Evolutionary conservation across 1,140 invertebrate species (phyloP).

Genomic region (Onthophagus taurus): DNA sequence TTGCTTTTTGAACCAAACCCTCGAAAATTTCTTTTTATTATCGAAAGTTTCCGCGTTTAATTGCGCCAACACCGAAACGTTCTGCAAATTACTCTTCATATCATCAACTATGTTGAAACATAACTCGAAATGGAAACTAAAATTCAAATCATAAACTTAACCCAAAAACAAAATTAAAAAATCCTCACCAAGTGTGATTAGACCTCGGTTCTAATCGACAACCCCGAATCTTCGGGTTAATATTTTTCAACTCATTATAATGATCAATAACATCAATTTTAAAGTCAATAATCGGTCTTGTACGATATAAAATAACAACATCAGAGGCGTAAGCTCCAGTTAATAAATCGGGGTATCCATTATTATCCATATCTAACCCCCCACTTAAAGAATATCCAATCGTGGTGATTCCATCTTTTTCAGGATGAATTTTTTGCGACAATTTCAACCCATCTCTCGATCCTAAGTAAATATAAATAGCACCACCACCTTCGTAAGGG

Average conservation of each 20-base stretch:
- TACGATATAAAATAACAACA: constrained; percentile 59
- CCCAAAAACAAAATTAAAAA: constrained; percentile 1
- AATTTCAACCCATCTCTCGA: constrained; percentile 61
- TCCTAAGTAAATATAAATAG: constrained; percentile 83
- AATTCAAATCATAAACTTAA: constrained; percentile 23
- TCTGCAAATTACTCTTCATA: constrained; percentile 40
- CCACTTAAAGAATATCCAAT: constrained; percentile 87
- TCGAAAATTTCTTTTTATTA: constrained; percentile 46
- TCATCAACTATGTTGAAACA: constrained; percentile 60
- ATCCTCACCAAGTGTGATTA: constrained; percentile 61
- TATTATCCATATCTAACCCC: constrained; percentile 80
- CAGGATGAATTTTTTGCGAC: constrained; percentile 50
- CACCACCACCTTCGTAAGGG: constrained; percentile 77
- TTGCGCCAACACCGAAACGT: constrained; percentile 23
- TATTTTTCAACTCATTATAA: constrained; percentile 53
- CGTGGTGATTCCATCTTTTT: constrained; percentile 46
- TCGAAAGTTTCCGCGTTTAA: constrained; percentile 20
- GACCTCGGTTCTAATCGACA: constrained; percentile 54
- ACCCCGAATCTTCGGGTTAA: constrained; percentile 68
- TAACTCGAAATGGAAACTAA: constrained; percentile 73
- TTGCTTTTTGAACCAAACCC: constrained; percentile 57
- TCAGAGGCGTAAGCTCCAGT: constrained; percentile 81
- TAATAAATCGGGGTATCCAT: constrained; percentile 86
- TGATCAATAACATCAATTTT: constrained; percentile 48
- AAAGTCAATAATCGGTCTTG: constrained; percentile 81